These are phyloP conservation scores for Stomatorhinus walkeri DNA, from an alignment of 2,797 vertebrate species.

Conservation along the genomic window DNA sequence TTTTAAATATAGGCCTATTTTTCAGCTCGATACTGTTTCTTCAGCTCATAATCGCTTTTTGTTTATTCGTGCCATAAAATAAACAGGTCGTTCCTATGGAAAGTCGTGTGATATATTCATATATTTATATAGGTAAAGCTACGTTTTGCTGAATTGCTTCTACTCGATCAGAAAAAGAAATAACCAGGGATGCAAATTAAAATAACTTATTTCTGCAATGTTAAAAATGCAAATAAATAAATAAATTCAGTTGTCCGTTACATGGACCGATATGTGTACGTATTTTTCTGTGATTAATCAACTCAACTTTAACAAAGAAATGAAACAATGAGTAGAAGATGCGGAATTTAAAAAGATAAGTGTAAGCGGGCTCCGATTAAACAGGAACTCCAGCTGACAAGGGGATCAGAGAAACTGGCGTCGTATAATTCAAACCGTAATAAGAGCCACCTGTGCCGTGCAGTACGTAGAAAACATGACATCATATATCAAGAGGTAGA, in stretches of 20 bases:
- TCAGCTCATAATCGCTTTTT: background rate
- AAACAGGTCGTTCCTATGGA: background rate
- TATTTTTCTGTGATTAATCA: background rate
- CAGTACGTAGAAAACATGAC: conserved; percentile 42
- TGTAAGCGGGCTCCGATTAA: conserved; percentile 11
- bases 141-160: background rate
- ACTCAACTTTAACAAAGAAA: background rate
- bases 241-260: background rate
- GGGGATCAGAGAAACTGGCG: conserved; percentile 38
- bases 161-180: background rate
- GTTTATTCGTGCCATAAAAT: background rate
- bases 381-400: conserved; percentile 49
- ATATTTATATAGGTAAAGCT: background rate
- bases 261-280: background rate
- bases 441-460: conserved; percentile 51
- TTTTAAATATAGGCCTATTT: background rate
- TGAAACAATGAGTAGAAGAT: background rate
- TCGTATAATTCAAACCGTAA: conserved; percentile 40
- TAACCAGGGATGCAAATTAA: background rate
- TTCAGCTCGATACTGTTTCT: background rate
- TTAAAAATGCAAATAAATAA: background rate
- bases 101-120: background rate
- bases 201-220: background rate
- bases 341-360: conserved; percentile 5
- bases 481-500: conserved; percentile 49